Base-by-base conservation (phyloP, 2,888 invertebrate genomes). In the Baronia brevicornis region DNA sequence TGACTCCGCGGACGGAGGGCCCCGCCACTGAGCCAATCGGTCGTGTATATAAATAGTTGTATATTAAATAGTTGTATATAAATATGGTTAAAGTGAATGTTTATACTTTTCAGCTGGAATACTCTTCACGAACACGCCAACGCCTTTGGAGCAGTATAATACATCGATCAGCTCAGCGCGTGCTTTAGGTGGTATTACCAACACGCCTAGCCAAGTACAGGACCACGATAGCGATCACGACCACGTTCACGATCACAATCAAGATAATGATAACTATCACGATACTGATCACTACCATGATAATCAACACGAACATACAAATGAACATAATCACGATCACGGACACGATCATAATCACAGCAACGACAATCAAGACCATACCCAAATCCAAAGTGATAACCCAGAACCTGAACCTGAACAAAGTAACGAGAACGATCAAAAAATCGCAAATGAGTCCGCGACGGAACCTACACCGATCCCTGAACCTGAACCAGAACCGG, bases 71-170 rank as follows among this genome's bases (percentile, higher is more conserved):
- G n/a, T n/a, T n/a, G n/a, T n/a, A n/a, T n/a, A n/a, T n/a, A n/a
- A n/a, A n/a, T n/a, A 20, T 26, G 14, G 24, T 20, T 29, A 19
- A 19, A 10, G n/a, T 11, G n/a, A 7, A 11, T 13, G n/a, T 42
- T 44, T 25, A 8, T 11, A 17, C 19, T 28, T 85, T 85, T 19
- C 70, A 92, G 92, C 90, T 52, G 91, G 91, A 26, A 84, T 91
- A 27, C 87, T 92, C 44, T 87, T 90, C 51, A 79, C 87, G 13
- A 88, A 87, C 69, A 87, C 89, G 36, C 88, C 89, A 23, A 87
- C 88, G 19, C 82, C 87, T 1, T 72, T 87, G 36, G 86, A 79
- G 63, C 87, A 74, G 54, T 77, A 72, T 61, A 84, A 84, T 50
- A 54, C 67, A 4, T 71, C 82, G 1, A 61, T 84, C 35, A 86